A percentile compares a stretch with the other conserved stretches of the same genome.
Evolutionary conservation across 1,140 invertebrate species (phyloP).

Genomic region (Heliconius hewitsoni): DNA sequence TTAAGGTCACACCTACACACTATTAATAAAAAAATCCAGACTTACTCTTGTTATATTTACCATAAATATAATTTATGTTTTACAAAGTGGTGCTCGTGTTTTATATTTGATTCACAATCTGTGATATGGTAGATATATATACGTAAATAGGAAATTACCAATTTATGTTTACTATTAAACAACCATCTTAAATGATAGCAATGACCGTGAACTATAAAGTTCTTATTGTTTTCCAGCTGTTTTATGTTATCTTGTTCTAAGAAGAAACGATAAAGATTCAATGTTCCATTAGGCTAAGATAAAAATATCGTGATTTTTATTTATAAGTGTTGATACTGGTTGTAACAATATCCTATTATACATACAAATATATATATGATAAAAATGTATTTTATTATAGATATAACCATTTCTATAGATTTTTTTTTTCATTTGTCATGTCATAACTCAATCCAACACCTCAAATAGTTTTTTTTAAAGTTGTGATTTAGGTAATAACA

Average conservation of each 20-base stretch:
- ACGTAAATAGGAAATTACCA: background rate
- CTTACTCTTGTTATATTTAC: too few relatives aligned
- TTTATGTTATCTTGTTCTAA: conserved; percentile 9
- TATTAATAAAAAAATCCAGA: too few relatives aligned
- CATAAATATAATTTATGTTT: too few relatives aligned
- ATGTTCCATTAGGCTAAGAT: background rate
- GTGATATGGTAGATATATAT: background rate
- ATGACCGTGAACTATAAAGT: background rate
- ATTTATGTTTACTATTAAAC: conserved; percentile 5
- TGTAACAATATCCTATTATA: too few relatives aligned
- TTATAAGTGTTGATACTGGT: background rate
- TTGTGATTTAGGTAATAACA: background rate
- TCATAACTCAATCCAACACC: too few relatives aligned
- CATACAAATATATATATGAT: too few relatives aligned
- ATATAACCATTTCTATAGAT: too few relatives aligned
- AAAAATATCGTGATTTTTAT: conserved; percentile 1
- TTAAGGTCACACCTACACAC: too few relatives aligned
- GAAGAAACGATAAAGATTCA: background rate
- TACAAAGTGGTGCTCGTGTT: background rate
- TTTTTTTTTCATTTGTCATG: too few relatives aligned
- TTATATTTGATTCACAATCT: background rate
- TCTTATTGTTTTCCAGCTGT: conserved; percentile 12
- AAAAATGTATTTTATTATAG: too few relatives aligned
- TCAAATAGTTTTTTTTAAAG: too few relatives aligned
- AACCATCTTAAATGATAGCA: background rate